Conservation (phyloP, 2,888 invertebrate species). For the Caenorhabditis wallacei region DNA sequence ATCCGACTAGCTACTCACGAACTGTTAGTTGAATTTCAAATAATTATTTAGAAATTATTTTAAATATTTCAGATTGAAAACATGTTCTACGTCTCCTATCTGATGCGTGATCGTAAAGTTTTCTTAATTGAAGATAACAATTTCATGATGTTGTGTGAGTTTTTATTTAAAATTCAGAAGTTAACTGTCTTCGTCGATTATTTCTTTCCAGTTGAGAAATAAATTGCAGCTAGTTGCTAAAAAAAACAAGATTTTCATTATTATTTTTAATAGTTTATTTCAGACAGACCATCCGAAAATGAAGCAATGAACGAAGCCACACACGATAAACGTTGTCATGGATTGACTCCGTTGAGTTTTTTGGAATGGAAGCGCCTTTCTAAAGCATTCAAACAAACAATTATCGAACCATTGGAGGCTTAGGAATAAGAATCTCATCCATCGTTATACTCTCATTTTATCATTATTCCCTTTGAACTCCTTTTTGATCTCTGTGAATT, state of each 20-base stretch:
- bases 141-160: constrained; percentile 44
- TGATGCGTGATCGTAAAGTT: constrained; percentile 52
- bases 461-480: not conserved
- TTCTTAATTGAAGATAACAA: constrained; percentile 35
- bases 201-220: no score
- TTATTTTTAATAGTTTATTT: no score
- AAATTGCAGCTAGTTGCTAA: no score
- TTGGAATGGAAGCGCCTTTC: constrained; percentile 51
- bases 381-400: constrained; percentile 18
- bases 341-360: constrained; percentile 40
- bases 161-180: not conserved
- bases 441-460: no score
- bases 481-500: constrained; percentile 3
- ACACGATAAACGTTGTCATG: constrained; percentile 6
- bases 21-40: constrained; percentile 30
- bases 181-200: not conserved
- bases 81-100: constrained; percentile 63
- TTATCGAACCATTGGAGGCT: constrained; percentile 23
- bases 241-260: no score
- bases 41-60: not conserved
- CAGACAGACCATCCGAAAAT: constrained; percentile 28
- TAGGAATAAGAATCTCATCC: not conserved
- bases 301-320: constrained; percentile 4
- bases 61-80: constrained; percentile 54
- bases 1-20: constrained; percentile 42